Evolutionary conservation across 2,113 vertebrate species (phyloP), one percentile per base, ranked within the genome.

Genomic region (Brachionichthys hirsutus): DNA sequence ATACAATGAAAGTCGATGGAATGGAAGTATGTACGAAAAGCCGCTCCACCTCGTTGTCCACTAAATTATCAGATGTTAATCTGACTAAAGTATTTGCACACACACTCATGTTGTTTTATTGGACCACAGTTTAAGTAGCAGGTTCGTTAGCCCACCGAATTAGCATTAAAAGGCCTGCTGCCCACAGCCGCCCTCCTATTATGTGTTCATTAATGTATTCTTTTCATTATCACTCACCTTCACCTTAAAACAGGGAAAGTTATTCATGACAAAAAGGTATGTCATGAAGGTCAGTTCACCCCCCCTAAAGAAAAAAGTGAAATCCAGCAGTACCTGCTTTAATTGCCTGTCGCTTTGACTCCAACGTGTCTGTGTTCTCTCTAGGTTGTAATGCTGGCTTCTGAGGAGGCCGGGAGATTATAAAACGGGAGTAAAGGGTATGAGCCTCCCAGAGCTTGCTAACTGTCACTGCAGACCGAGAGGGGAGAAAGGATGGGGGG

Each of bases 391-490:
- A 65, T 49, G 19, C 58, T 67, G 70, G 60, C 72, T 78, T 72
- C 74, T 82, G 68, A 68, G 58, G 70, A 77, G 75, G 67, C 75
- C 74, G 76, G 67, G 70, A 61, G 62, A 85, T 77, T 59, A 76
- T 61, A 75, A 61, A 59, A 24, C 4, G 12, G 75, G 83, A 75
- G 71, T 75, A 78, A 85, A 78, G 85, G 78, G 71, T 84, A 83
- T 73, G 64, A 80, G 82, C 81, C 80, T 74, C 80, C 68, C 77
- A 80, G 80, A 78, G 83, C 82, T 86, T 59, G 83, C 85, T 86
- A 85, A 82, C 85, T 87, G 85, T 84, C 85, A 75, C 77, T 75
- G 41, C 41, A 44, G 76, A 83, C 80, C 86, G 64, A 70, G 80
- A 83, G 77, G 81, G 81, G 53, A 69, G 70, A 65, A 47, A 57